phyloP scores from a whole-genome alignment of 2,888 invertebrate species.

The Allophyes oxyacanthae region DNA sequence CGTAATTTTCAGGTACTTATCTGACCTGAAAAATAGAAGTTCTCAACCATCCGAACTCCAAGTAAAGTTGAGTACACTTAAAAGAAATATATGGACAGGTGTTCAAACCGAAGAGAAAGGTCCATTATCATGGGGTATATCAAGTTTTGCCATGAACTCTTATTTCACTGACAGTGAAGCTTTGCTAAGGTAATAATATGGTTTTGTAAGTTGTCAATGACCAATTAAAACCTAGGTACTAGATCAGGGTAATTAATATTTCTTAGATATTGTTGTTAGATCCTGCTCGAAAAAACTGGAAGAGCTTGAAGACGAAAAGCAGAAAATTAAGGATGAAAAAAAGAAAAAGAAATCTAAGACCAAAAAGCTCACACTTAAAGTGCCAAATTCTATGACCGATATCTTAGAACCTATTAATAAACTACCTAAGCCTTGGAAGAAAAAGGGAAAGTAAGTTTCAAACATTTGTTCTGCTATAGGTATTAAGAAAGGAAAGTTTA shows the following conservation, averaged over 20 bases:
- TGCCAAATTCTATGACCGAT: constrained; percentile 80
- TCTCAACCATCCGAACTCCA: constrained; percentile 90
- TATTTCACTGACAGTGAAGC: constrained; percentile 90
- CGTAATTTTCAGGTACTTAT: constrained; percentile 70
- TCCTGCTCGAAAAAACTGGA: constrained; percentile 91
- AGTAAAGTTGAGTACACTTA: constrained; percentile 91
- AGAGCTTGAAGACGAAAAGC: constrained; percentile 81
- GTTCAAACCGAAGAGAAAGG: constrained; percentile 83
- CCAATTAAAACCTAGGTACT: too few relatives aligned
- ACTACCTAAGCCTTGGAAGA: constrained; percentile 80
- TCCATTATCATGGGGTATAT: constrained; percentile 92
- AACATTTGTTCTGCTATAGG: neutral
- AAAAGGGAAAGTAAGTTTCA: constrained; percentile 84
- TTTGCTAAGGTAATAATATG: constrained; percentile 82
- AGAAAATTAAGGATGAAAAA: constrained; percentile 80
- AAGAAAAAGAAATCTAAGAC: constrained; percentile 84
- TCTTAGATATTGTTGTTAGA: constrained; percentile 68
- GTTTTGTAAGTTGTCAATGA: too few relatives aligned
- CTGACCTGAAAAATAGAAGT: constrained; percentile 80
- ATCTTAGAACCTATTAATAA: constrained; percentile 77
- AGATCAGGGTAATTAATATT: neutral
- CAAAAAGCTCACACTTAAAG: constrained; percentile 81
- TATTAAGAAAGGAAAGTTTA: too few relatives aligned
- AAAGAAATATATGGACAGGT: constrained; percentile 94
- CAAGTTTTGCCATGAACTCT: constrained; percentile 87